Evolutionary conservation across 2,888 invertebrate genomes (phyloP).

Genomic region (Mamestra brassicae): DNA sequence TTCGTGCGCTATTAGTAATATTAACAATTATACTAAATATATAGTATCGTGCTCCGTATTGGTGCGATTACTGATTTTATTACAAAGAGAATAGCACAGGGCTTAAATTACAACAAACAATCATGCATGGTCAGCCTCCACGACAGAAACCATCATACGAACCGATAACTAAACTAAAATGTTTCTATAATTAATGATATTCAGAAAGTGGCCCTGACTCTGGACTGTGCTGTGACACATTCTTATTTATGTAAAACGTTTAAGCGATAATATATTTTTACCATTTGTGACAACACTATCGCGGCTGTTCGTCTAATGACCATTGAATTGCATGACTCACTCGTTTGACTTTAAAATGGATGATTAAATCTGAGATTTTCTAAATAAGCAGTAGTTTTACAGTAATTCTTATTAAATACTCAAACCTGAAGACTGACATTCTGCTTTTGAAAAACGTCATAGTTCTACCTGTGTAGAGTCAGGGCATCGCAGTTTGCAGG

Average conservation of each 20-base stretch:
- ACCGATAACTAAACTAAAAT: slow-evolving; percentile 3
- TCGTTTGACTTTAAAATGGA: background rate
- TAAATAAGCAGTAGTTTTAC: background rate
- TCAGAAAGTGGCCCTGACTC: slow-evolving; percentile 9
- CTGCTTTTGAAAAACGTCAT: background rate
- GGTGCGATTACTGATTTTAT: background rate
- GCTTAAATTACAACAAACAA: background rate
- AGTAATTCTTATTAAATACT: background rate
- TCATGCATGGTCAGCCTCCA: background rate
- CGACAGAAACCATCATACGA: background rate
- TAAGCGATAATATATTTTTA: slow-evolving; percentile 9
- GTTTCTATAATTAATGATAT: background rate
- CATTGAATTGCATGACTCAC: background rate
- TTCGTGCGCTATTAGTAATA: slow-evolving; percentile 2
- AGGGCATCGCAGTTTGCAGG: background rate
- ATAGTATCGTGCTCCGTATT: background rate
- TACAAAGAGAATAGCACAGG: background rate
- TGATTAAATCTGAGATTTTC: background rate
- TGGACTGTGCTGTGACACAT: slow-evolving; percentile 5
- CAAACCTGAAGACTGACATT: background rate
- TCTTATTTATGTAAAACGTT: slow-evolving; percentile 32
- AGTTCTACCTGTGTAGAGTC: background rate
- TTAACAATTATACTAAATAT: background rate
- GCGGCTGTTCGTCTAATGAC: background rate
- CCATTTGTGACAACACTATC: background rate